These are phyloP conservation scores for Gila orcuttii DNA, from an alignment of 2,113 vertebrate genomes.

Conservation along the genomic window DNA sequence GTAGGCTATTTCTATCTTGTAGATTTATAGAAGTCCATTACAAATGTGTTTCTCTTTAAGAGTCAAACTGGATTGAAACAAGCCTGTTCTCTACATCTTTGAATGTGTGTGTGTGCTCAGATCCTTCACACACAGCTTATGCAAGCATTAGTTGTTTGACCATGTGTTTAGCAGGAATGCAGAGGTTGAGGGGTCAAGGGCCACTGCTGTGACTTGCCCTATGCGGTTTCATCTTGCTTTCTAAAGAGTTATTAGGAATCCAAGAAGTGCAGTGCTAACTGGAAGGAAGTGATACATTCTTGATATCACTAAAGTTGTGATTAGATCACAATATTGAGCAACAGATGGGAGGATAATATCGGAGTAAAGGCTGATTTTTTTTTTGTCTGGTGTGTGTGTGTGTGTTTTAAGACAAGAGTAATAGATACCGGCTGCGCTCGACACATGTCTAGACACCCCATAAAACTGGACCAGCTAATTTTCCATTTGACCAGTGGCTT, in stretches of 20 bases:
- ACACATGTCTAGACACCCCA: slow-evolving; percentile 57
- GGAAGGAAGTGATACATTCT: background rate
- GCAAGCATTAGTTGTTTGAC: slow-evolving; percentile 21
- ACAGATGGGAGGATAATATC: background rate
- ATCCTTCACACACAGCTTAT: slow-evolving; percentile 14
- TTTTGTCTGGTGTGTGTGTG: background rate
- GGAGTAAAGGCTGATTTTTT: background rate
- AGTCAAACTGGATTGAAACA: slow-evolving; percentile 2
- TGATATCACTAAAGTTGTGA: background rate
- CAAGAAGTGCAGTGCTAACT: background rate
- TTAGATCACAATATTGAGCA: background rate
- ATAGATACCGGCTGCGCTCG: slow-evolving; percentile 35
- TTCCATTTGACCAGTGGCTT: slow-evolving; percentile 51
- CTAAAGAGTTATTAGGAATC: background rate
- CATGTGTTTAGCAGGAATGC: slow-evolving; percentile 50
- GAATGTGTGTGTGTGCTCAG: slow-evolving; percentile 26
- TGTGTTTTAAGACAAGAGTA: background rate
- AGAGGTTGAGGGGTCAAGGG: slow-evolving; percentile 31
- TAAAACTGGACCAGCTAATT: slow-evolving; percentile 63
- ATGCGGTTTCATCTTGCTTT: slow-evolving; percentile 16
- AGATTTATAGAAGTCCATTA: background rate
- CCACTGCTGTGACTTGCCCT: slow-evolving; percentile 30
- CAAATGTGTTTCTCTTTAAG: background rate
- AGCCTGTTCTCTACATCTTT: slow-evolving; percentile 30
- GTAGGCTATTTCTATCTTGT: background rate